Evolutionary conservation across 2,888 invertebrate genomes (phyloP), one percentile per base, ranked within the genome.

Genomic region (Dryocosmus kuriphilus): DNA sequence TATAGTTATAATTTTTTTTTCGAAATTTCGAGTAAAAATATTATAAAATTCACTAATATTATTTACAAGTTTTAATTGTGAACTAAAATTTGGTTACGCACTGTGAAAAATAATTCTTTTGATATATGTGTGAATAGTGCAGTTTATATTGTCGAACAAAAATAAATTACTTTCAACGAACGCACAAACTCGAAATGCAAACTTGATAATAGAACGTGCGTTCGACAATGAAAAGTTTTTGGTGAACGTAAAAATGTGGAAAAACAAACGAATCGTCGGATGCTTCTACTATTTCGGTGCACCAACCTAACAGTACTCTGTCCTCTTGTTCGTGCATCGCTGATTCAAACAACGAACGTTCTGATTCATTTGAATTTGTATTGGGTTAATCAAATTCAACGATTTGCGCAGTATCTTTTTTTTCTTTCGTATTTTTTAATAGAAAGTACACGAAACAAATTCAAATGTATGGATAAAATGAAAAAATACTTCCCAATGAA

Each of bases 191-290:
- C 24, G 14, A 65, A 65, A 41, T 46, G 30, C 19, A 35, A 74
- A 35, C 35, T 74, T 74, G 32, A 41, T 22, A 60, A 60, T 30
- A 62, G 19, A 62, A 30, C 30, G 38, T 62, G n/a, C 51, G 2
- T 14, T 51, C 9, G 51, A 51, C 2, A 51, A 51, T 9, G n/a
- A 51, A 51, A 51, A 51, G n/a, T 22, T 51, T n/a, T n/a, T 9
- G 9, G 8, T 22, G 6, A 22, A 51, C n/a, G 51, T 51, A 24
- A 27, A 62, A 77, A 55, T 27, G 32, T 63, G 62, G 38, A 74
- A 35, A 77, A 63, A 77, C 38, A 77, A 74, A 77, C 24, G 71
- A 55, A 38, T 74, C 62, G 74, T 51, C 63, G 73, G 55, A 77
- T 63, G 73, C 73, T n/a, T 71, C 35, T 24, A 24, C 46, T 35